phyloP scores from a whole-genome alignment of 2,888 invertebrate genomes.

The Euphydryas editha region DNA sequence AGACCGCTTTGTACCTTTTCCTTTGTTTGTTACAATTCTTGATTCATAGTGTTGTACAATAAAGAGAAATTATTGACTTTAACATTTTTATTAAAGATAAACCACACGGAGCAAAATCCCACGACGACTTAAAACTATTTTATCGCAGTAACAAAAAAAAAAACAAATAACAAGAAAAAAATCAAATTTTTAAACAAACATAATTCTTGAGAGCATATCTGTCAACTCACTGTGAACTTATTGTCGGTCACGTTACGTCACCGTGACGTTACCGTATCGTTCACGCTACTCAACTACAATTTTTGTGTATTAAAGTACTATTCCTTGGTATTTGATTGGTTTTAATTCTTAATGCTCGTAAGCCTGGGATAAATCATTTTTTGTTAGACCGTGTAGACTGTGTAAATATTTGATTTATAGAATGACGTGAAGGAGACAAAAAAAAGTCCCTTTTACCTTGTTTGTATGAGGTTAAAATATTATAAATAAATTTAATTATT shows the following conservation, averaged over 20 bases:
- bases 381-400: slow-evolving; percentile 31
- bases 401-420: slow-evolving; percentile 40
- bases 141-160: not conserved
- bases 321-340: slow-evolving; percentile 18
- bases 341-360: slow-evolving; percentile 28
- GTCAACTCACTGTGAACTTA: slow-evolving; percentile 26
- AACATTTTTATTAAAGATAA: too few relatives aligned
- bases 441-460: not conserved
- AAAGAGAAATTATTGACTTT: too few relatives aligned
- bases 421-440: slow-evolving; percentile 1
- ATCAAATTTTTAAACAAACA: not conserved
- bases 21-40: too few relatives aligned
- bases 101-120: too few relatives aligned
- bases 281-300: slow-evolving; percentile 25
- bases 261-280: slow-evolving; percentile 16
- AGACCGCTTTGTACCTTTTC: too few relatives aligned
- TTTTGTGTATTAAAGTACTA: slow-evolving; percentile 22
- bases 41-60: too few relatives aligned
- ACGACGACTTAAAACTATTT: too few relatives aligned
- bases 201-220: slow-evolving; percentile 10
- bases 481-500: too few relatives aligned
- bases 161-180: not conserved
- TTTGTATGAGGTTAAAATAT: not conserved
- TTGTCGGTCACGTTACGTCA: not conserved
- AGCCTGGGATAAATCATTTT: slow-evolving; percentile 35